Base-by-base conservation (phyloP, 2,888 invertebrate species). In the Dryadula phaetusa region DNA sequence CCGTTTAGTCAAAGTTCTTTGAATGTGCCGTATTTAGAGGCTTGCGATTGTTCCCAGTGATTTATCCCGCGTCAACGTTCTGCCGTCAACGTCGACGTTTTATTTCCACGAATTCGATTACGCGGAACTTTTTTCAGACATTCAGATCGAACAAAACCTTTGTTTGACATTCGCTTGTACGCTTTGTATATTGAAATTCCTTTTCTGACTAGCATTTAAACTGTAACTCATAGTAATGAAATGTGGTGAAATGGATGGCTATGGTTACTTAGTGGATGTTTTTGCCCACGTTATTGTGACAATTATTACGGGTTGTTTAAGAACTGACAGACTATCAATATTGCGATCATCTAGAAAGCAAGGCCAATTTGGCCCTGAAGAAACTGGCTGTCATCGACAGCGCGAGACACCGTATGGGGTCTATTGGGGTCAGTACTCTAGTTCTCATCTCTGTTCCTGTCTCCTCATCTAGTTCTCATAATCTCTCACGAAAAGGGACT, bases 41-140 rank as follows among this genome's bases (percentile, higher is more conserved):
- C 10, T 25, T 25, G 22, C 40, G 56, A 28, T 46, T 32, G 60
- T 46, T 60, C 32, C 40, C 60, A 18, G 32, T 44, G 60, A 44
- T 60, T 46, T 28, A 60, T 60, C 60, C 44, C 44, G 46, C 60
- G 44, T 60, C 46, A 46, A 60, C 44, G 42, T 60, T 32, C 60
- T 60, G 32, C 46, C 8, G 60, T 60, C 60, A 14, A 60, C 32
- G 60, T 32, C 60, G 28, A 25, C 28, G 18, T 60, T 60, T 46
- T 60, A 60, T 60, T 60, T 60, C 46, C 14, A 60, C 60, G 18
- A 28, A 60, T 60, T 60, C 46, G 60, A 60, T 60, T 60, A 60
- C 60, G 44, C 60, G 44, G 20, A 60, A 32, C 60, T 60, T 60
- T 60, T 60, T 60, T 46, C 60, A 60, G 46, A 46, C 44, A 56